Evolutionary conservation across 1,140 invertebrate genomes (phyloP).

Genomic region (Physella acuta): DNA sequence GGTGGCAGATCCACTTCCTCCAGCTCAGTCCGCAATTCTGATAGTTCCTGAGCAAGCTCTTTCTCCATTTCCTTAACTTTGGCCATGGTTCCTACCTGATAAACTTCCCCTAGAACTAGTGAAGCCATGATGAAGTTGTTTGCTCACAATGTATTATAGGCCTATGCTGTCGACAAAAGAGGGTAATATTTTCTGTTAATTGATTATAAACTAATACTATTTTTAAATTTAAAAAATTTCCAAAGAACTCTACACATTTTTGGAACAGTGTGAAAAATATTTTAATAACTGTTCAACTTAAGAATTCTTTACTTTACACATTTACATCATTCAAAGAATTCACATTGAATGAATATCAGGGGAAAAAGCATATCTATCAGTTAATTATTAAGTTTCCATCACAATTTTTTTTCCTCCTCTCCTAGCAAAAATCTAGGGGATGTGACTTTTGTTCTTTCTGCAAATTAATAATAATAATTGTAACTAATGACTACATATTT

Average conservation of each 20-base stretch:
- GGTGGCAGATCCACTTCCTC: slow-evolving; percentile 56
- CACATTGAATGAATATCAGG: neutral
- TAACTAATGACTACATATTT: too few relatives aligned
- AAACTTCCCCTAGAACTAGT: slow-evolving; percentile 44
- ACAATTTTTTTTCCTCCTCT: too few relatives aligned
- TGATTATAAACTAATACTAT: neutral
- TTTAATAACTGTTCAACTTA: neutral
- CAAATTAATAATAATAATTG: too few relatives aligned
- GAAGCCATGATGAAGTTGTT: slow-evolving; percentile 2
- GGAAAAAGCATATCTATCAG: too few relatives aligned
- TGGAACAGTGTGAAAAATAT: neutral
- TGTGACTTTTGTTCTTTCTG: too few relatives aligned
- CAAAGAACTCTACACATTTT: neutral
- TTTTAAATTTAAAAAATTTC: neutral
- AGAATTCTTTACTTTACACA: too few relatives aligned
- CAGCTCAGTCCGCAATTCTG: slow-evolving; percentile 55
- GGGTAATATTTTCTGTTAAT: neutral
- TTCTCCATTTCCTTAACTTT: slow-evolving; percentile 52
- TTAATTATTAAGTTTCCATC: too few relatives aligned
- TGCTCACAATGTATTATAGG: neutral
- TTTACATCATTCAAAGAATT: neutral
- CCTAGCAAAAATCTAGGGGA: too few relatives aligned
- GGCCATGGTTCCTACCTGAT: slow-evolving; percentile 43
- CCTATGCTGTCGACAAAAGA: neutral
- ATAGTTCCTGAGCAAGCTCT: slow-evolving; percentile 50